These are phyloP conservation scores for Ephialtes manifestator DNA, from an alignment of 2,888 invertebrate species.

Conservation along the genomic window DNA sequence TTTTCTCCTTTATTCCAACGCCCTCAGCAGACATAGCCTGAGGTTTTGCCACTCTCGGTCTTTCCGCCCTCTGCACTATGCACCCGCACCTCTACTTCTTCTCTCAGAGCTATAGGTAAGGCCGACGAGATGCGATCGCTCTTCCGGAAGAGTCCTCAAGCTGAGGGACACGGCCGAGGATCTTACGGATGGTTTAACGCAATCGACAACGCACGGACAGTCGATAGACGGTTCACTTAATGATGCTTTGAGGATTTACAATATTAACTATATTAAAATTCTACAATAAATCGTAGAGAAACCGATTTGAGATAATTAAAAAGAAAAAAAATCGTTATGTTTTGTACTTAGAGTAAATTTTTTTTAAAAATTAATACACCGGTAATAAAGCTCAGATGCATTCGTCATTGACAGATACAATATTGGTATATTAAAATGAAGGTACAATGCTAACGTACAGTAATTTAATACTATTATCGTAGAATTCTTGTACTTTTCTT, in stretches of 20 bases:
- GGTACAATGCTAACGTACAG: too few species aligned
- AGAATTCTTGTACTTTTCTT: too few species aligned
- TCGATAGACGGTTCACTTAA: neutral
- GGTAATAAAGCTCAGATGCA: too few species aligned
- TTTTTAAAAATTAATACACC: too few species aligned
- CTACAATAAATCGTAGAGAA: conserved; percentile 62
- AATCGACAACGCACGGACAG: neutral
- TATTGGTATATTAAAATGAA: too few species aligned
- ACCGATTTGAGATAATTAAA: conserved; percentile 52
- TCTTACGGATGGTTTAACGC: conserved; percentile 44
- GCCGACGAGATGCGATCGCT: conserved; percentile 52
- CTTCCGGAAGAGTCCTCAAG: conserved; percentile 62
- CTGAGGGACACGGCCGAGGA: conserved; percentile 29
- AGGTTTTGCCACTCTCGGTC: conserved; percentile 16
- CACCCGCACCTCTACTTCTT: neutral
- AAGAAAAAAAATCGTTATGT: too few species aligned
- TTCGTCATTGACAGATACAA: too few species aligned
- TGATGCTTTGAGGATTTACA: neutral
- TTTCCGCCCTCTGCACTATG: conserved; percentile 23
- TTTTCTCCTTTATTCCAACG: conserved; percentile 44
- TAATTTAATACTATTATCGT: too few species aligned
- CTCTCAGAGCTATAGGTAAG: neutral
- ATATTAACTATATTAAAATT: neutral
- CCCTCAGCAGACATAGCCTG: conserved; percentile 45
- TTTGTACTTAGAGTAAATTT: too few species aligned